Evolutionary conservation across 2,797 vertebrate species (phyloP).

Genomic region (Pangasius krempfi): DNA sequence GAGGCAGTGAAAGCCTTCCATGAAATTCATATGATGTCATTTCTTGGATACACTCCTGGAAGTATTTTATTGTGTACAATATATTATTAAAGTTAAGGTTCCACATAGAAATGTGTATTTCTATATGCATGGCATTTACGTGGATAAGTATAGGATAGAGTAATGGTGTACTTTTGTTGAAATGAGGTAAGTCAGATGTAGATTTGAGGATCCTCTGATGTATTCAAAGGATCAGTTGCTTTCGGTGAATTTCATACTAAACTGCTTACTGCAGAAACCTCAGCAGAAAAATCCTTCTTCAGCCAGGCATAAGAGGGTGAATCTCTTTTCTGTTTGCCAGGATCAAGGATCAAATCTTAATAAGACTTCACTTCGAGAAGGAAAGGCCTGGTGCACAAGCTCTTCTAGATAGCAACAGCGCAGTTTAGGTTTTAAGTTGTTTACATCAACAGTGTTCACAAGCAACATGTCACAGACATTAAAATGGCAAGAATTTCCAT

Average conservation of each 20-base stretch:
- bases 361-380: conserved; percentile 32
- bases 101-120: background rate
- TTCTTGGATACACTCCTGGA: conserved; percentile 22
- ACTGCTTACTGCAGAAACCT: background rate
- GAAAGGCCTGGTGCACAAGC: conserved; percentile 39
- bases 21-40: conserved; percentile 25
- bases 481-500: background rate
- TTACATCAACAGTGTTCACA: background rate
- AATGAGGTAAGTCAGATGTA: background rate
- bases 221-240: background rate
- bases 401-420: conserved; percentile 38
- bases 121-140: background rate
- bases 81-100: background rate
- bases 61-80: conserved; percentile 3
- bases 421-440: background rate
- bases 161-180: conserved; percentile 1
- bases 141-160: background rate
- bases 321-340: conserved; percentile 26
- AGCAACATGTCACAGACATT: background rate
- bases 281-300: background rate
- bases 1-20: conserved; percentile 36
- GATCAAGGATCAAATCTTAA: conserved; percentile 34
- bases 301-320: conserved; percentile 11
- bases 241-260: background rate
- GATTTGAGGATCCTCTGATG: background rate